phyloP scores from a whole-genome alignment of 2,888 invertebrate species.

The Agrotis exclamationis region DNA sequence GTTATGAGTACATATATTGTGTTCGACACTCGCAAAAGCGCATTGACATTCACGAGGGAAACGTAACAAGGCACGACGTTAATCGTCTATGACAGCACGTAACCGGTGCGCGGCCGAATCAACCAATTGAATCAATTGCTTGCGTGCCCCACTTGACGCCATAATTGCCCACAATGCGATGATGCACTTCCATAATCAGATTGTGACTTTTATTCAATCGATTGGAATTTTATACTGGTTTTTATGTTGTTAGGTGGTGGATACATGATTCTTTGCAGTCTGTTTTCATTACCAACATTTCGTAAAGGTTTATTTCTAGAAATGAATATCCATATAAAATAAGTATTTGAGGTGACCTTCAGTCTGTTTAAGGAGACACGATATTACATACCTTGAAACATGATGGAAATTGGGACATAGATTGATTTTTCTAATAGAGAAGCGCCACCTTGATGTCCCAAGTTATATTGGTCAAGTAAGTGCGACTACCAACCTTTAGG shows the following conservation, averaged over 20 bases:
- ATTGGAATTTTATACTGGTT: constrained; percentile 7
- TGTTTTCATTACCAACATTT: neutral
- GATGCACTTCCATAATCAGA: constrained; percentile 44
- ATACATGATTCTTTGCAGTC: neutral
- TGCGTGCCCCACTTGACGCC: constrained; percentile 45
- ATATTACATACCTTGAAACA: neutral
- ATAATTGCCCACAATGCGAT: constrained; percentile 48
- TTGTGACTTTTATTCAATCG: constrained; percentile 33
- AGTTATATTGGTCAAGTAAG: neutral
- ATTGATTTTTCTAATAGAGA: neutral
- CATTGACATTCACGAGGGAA: constrained; percentile 34
- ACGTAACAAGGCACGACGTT: constrained; percentile 38
- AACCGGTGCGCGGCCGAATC: constrained; percentile 42
- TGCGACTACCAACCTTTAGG: constrained; percentile 75
- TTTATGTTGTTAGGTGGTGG: neutral
- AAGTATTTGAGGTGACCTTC: no score
- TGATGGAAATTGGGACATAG: neutral
- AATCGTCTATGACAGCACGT: constrained; percentile 52
- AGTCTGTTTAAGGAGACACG: neutral
- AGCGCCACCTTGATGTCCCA: neutral
- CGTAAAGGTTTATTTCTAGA: no score
- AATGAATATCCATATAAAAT: no score
- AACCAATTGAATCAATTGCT: constrained; percentile 55
- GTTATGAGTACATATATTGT: no score
- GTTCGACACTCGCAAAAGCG: constrained; percentile 33